Base-by-base conservation (phyloP, 2,113 vertebrate species). In the Thymallus thymallus region DNA sequence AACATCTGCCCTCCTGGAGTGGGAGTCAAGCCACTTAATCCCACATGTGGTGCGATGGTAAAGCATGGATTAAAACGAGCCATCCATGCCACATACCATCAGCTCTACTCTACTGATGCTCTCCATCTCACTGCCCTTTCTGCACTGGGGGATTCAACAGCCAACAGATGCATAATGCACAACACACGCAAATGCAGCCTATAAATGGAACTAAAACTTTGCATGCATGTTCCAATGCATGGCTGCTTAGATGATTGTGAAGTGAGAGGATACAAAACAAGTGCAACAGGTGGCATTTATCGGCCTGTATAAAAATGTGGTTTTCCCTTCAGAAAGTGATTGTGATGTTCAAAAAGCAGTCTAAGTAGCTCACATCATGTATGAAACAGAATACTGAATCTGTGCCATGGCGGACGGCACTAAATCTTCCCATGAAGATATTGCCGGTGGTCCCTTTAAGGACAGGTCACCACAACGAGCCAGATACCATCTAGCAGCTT, bases 31-130 rank as follows among this genome's bases (percentile, higher is more conserved):
- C 64, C 7, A 14, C 64, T 78, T 89, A 90, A 89, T 90, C 89
- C 86, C 76, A 70, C 81, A 61, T 84, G 83, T 83, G 82, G 76
- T 45, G 75, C 84, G 79, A 90, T 71, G 80, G 88, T 80, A 80
- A 77, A 75, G 71, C 80, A 29, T 70, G 86, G 90, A 92, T 90
- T 91, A 91, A 83, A 86, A 82, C 60, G 74, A 72, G 74, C 64
- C 78, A 77, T 65, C 69, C 67, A 63, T 41, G 71, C 73, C 70
- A n/a, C 41, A 20, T 20, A 23, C 62, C 51, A 80, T 79, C 75
- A 61, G 55, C 66, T 16, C 32, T 69, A n/a, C 22, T 70, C 82
- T 74, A 51, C 60, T 51, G 76, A 72, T 65, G 20, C 72, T 60
- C 20, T 22, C n/a, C 56, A n/a, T 60, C n/a, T 60, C 56, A 60